Conservation (phyloP, 2,113 vertebrate genomes). For the Mormyrus iriodes region DNA sequence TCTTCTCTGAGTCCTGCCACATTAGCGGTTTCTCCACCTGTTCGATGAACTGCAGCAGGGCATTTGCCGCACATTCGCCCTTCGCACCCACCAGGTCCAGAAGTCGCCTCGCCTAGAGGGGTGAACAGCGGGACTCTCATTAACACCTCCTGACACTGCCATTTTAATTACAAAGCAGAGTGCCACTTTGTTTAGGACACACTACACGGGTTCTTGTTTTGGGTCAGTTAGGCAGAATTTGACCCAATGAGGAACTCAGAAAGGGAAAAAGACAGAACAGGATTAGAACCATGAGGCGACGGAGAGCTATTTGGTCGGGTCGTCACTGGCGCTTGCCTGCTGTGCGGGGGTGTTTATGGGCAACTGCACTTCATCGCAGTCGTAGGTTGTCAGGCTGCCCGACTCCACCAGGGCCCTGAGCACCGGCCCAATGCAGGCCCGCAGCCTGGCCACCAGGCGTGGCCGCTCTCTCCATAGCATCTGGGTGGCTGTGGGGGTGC, state of each 20-base stretch:
- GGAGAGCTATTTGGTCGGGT: neutral
- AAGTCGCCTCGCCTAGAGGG: slow-evolving; percentile 59
- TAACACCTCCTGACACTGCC: neutral
- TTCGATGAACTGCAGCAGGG: slow-evolving; percentile 54
- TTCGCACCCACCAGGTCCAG: slow-evolving; percentile 64
- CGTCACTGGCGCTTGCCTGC: slow-evolving; percentile 55
- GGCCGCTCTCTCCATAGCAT: slow-evolving; percentile 59
- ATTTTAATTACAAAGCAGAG: neutral
- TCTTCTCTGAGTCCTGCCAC: slow-evolving; percentile 18
- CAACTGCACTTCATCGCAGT: slow-evolving; percentile 62
- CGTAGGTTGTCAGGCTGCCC: slow-evolving; percentile 57
- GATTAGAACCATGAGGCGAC: neutral
- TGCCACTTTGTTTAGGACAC: neutral
- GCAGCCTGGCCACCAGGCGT: slow-evolving; percentile 55
- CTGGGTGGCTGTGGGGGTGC: slow-evolving; percentile 31
- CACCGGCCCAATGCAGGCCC: slow-evolving; percentile 49
- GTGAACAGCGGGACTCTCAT: slow-evolving; percentile 6
- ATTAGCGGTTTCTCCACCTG: slow-evolving; percentile 38
- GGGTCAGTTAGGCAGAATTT: neutral
- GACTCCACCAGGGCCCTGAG: slow-evolving; percentile 47
- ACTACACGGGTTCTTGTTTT: neutral
- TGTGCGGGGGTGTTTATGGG: slow-evolving; percentile 69
- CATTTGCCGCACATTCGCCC: slow-evolving; percentile 54
- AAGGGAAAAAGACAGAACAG: neutral
- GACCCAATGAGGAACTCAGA: neutral